Evolutionary conservation across 2,797 vertebrate genomes (phyloP).

Genomic region (Adelosebastes latens): DNA sequence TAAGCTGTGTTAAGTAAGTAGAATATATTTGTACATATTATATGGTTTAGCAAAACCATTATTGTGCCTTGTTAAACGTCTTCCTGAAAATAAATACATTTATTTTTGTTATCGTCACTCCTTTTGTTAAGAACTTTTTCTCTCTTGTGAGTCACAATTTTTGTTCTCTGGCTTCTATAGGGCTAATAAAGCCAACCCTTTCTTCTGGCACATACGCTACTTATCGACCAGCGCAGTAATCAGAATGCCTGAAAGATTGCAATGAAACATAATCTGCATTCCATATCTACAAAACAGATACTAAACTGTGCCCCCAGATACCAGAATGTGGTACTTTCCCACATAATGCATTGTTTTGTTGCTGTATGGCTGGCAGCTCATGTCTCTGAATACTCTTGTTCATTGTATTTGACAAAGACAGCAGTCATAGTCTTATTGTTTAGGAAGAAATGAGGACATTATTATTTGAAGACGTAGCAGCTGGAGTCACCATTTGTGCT

Average conservation of each 20-base stretch:
- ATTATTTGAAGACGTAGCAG: constrained; percentile 5
- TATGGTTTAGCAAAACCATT: constrained; percentile 60
- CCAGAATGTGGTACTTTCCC: constrained; percentile 69
- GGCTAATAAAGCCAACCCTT: background rate
- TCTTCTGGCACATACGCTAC: background rate
- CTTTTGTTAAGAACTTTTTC: background rate
- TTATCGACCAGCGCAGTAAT: constrained; percentile 2
- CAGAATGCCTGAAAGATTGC: constrained; percentile 15
- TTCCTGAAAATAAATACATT: constrained; percentile 73
- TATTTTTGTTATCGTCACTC: constrained; percentile 62
- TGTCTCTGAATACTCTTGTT: constrained; percentile 53
- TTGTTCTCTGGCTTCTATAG: background rate
- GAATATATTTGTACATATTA: constrained; percentile 45
- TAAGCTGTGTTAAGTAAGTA: constrained; percentile 38
- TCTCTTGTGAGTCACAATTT: background rate
- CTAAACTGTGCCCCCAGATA: constrained; percentile 57
- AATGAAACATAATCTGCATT: constrained; percentile 59
- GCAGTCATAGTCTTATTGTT: constrained; percentile 49
- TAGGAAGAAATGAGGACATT: constrained; percentile 12
- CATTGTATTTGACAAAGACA: constrained; percentile 65
- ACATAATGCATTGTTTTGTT: constrained; percentile 58
- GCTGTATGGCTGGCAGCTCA: constrained; percentile 10
- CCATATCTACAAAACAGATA: constrained; percentile 48
- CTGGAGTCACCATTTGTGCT: background rate
- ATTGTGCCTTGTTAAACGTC: constrained; percentile 75